Evolutionary conservation across 1,140 invertebrate species (phyloP).

Genomic region (Laodelphax striatellus): DNA sequence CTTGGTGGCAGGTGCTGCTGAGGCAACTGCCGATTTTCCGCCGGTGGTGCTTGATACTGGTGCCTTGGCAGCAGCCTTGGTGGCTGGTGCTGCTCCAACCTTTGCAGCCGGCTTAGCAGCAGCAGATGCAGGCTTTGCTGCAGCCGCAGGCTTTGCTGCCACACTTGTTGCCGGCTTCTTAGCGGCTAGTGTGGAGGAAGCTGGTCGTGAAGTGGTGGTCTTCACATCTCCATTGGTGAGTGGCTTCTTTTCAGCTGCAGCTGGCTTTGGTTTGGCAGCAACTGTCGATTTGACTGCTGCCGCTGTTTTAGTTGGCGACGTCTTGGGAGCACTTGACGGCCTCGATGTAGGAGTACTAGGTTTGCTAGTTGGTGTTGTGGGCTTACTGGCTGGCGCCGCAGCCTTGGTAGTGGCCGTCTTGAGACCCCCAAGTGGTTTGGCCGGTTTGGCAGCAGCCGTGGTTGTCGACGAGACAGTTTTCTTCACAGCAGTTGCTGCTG

Average conservation of each 20-base stretch:
- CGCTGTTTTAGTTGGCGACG: not conserved
- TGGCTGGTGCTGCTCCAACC: too few relatives aligned
- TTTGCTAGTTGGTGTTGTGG: not conserved
- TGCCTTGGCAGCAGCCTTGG: too few relatives aligned
- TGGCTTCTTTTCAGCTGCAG: not conserved
- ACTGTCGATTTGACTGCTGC: not conserved
- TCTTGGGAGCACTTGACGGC: not conserved
- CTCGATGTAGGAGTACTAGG: not conserved
- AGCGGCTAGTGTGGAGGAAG: not conserved
- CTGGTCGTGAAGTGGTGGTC: too few relatives aligned
- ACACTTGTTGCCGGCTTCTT: not conserved
- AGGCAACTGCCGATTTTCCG: too few relatives aligned
- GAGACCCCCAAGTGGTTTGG: not conserved
- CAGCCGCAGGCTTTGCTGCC: not conserved
- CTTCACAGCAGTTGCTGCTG: not conserved
- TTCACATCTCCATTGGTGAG: not conserved
- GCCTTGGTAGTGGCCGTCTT: not conserved
- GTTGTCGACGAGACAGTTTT: not conserved
- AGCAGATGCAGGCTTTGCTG: not conserved
- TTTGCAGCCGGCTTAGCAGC: too few relatives aligned
- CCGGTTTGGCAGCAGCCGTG: not conserved
- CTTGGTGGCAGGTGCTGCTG: too few relatives aligned
- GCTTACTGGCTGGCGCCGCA: not conserved
- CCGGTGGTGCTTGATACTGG: too few relatives aligned
- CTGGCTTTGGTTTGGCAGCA: not conserved